Conservation (phyloP, 2,797 vertebrate genomes). For the Salmo trutta region DNA sequence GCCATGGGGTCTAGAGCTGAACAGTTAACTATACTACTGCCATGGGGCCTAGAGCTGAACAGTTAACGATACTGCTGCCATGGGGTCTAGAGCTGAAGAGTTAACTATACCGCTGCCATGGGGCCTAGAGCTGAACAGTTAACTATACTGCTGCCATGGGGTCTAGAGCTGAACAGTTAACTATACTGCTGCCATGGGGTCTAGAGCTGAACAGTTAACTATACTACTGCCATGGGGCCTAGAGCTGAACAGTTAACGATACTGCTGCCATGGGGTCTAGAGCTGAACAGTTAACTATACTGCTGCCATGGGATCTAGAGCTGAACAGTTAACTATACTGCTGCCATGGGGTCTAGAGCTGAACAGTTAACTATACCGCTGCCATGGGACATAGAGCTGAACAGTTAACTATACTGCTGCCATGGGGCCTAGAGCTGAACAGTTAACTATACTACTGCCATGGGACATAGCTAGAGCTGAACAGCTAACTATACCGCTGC, state of each 20-base stretch:
- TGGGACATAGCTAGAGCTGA: no score
- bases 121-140: neutral
- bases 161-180: neutral
- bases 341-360: no score
- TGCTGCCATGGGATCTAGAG: no score
- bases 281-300: neutral
- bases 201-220: neutral
- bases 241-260: neutral
- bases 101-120: neutral
- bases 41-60: no score
- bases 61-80: neutral
- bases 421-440: no score
- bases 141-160: no score
- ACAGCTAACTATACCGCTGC: neutral
- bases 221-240: no score
- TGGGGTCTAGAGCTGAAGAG: neutral
- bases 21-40: neutral
- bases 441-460: neutral
- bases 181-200: no score
- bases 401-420: neutral
- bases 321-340: neutral
- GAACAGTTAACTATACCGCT: neutral
- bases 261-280: no score
- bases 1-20: no score
- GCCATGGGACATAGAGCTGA: no score